Base-by-base conservation (phyloP, 2,797 vertebrate genomes). In the Orestias chungarensis region DNA sequence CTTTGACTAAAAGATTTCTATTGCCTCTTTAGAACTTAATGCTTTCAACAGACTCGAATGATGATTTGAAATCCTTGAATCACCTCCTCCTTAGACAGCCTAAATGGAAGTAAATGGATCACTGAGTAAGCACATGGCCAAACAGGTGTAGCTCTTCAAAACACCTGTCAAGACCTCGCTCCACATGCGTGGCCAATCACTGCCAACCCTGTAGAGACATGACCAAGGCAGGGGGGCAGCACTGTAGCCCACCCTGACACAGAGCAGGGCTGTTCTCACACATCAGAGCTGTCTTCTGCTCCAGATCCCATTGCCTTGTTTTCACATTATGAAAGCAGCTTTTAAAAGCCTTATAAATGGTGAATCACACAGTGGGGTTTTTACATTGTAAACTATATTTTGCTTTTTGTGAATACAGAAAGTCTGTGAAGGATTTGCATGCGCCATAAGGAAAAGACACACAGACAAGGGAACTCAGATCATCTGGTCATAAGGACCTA, bases 41-140 rank as follows among this genome's bases (percentile, higher is more conserved):
- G 33, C 1, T 35, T 23, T 61, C 57, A 61, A 38, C 33, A 61
- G 10, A 61, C 23, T 61, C 33, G 38, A 61, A 35, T 38, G n/a
- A 94, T 90, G 85, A 91, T 90, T 94, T 94, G 91, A 91, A 92
- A 85, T 89, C 83, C 90, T 85, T 61, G 70, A 52, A 75, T 62
- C 75, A 79, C 91, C 59, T 40, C 35, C 23, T n/a, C 38, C 91
- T 93, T 83, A 84, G 9, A 33, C 35, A 62, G 23, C 5, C 89
- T 82, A 93, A 90, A 87, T 93, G 86, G 80, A 75, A 88, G 90
- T 93, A 94, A 94, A 94, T 88, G 91, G 93, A 94, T 94, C 93
- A 93, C 89, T 91, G 91, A 92, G 93, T 90, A 92, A 94, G 90
- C 93, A 94, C 93, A 95, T 93, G 92, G 94, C 92, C 87, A 87